Conservation (phyloP, 2,888 invertebrate species). For the Epirrhoe tristata region DNA sequence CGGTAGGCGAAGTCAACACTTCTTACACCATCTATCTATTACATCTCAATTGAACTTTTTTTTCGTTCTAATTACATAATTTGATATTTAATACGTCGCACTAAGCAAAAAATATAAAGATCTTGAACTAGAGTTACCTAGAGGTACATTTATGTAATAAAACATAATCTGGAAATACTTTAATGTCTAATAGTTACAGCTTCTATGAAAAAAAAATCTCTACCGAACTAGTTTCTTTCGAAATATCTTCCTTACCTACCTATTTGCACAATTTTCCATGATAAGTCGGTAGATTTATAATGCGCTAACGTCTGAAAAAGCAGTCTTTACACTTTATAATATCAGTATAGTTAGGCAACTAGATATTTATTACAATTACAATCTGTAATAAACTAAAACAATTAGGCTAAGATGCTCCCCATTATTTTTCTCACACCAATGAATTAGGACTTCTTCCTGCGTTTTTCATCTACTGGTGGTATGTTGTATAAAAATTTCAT, state of each 20-base stretch:
- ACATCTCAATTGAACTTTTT: neutral
- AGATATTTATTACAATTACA: conserved; percentile 31
- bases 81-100: neutral
- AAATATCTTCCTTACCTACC: conserved; percentile 3
- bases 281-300: conserved; percentile 15
- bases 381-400: conserved; percentile 21
- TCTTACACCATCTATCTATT: neutral
- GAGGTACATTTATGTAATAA: neutral
- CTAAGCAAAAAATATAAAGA: too few relatives aligned
- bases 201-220: neutral
- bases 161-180: conserved; percentile 4
- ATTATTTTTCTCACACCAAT: conserved; percentile 7
- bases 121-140: neutral
- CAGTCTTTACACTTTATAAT: conserved; percentile 22
- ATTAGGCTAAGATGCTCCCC: conserved; percentile 10
- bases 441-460: conserved; percentile 22
- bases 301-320: conserved; percentile 14
- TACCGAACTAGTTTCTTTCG: conserved; percentile 6
- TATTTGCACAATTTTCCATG: conserved; percentile 18
- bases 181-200: neutral
- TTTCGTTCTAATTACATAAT: neutral
- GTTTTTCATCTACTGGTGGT: conserved; percentile 9
- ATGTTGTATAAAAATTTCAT: neutral
- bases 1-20: neutral
- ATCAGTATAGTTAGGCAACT: conserved; percentile 29